These are phyloP conservation scores for Megalopta genalis DNA, from an alignment of 1,140 invertebrate genomes.

Conservation along the genomic window DNA sequence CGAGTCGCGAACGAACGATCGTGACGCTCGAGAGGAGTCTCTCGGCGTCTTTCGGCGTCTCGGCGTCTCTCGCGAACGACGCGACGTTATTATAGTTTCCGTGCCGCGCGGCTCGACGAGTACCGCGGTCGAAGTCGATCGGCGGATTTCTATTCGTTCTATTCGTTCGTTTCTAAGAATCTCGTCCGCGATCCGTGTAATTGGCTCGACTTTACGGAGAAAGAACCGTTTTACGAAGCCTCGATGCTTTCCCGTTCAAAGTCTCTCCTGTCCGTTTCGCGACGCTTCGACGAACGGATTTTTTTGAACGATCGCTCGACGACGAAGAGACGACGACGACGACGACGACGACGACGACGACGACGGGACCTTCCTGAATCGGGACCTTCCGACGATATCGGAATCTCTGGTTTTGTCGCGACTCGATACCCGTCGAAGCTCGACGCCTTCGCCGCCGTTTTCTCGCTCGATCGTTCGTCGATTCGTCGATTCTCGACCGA, in stretches of 20 bases:
- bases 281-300: background rate
- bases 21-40: background rate
- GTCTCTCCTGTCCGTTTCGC: background rate
- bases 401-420: no score
- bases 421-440: no score
- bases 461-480: no score
- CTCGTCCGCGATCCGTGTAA: background rate
- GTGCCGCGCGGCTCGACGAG: no score
- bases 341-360: no score
- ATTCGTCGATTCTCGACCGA: no score
- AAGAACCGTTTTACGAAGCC: background rate
- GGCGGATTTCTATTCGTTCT: background rate
- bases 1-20: background rate
- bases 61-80: background rate
- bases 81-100: background rate
- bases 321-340: no score
- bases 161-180: background rate
- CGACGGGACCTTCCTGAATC: no score
- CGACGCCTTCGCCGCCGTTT: no score
- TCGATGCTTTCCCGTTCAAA: slow-evolving; percentile 10
- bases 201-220: background rate
- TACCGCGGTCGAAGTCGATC: background rate
- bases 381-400: no score
- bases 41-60: background rate
- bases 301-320: no score